Evolutionary conservation across 2,113 vertebrate genomes (phyloP).

Genomic region (Psilopsiagon aymara): DNA sequence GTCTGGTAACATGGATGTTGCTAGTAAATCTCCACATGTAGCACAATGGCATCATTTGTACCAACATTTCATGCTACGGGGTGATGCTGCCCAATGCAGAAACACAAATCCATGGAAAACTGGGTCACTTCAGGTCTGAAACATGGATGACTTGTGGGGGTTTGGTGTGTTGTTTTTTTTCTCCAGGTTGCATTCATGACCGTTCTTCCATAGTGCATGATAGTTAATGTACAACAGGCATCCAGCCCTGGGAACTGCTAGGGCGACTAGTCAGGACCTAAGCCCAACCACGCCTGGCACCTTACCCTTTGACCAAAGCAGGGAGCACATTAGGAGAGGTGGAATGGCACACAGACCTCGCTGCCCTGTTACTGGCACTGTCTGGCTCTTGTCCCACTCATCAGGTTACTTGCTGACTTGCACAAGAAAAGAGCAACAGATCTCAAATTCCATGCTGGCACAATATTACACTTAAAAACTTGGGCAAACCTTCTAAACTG

Average conservation of each 20-base stretch:
- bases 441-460: not conserved
- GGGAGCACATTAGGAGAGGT: not conserved
- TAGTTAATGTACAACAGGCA: slow-evolving; percentile 48
- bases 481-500: not conserved
- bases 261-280: rapidly evolving
- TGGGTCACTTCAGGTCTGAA: slow-evolving; percentile 23
- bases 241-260: not conserved
- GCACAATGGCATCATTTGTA: not conserved
- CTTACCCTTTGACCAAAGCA: not conserved
- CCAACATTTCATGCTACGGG: not conserved
- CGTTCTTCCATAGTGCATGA: slow-evolving; percentile 17
- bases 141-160: not conserved
- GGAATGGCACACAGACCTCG: not conserved
- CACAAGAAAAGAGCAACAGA: not conserved
- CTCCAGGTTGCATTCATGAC: not conserved
- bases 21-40: not conserved
- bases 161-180: not conserved
- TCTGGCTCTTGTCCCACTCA: not conserved
- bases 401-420: not conserved
- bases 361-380: not conserved
- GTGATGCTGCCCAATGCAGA: not conserved
- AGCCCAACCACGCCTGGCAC: not conserved
- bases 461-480: not conserved
- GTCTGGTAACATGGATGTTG: not conserved
- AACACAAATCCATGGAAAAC: not conserved